These are phyloP conservation scores for Drosophila pseudotakahashii DNA, from an alignment of 2,888 invertebrate species.

Conservation along the genomic window DNA sequence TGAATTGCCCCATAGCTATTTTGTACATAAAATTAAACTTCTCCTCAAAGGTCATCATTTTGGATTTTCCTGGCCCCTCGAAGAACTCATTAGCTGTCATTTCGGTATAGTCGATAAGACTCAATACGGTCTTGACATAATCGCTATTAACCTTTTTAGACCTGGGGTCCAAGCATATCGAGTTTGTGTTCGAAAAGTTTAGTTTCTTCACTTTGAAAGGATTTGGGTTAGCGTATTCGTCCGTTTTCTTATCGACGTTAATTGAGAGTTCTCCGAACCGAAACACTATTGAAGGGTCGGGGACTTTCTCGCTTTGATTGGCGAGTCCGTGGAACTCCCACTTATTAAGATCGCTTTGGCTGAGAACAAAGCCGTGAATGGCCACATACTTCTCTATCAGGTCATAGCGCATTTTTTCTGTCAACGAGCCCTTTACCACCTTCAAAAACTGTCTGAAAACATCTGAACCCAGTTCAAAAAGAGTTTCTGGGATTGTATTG, in stretches of 20 bases:
- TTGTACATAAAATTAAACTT: conserved; percentile 27
- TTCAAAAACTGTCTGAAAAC: conserved; percentile 11
- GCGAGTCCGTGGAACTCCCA: conserved; percentile 9
- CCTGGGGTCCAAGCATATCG: conserved; percentile 4
- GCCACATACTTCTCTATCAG: conserved; percentile 10
- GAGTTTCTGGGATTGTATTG: not conserved
- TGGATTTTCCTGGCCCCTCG: conserved; percentile 32
- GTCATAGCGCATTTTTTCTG: not conserved
- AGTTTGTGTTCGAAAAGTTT: not conserved
- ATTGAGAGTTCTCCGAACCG: too few species aligned
- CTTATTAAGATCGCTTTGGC: not conserved
- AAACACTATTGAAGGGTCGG: not conserved
- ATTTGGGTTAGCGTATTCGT: conserved; percentile 15
- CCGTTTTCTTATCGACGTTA: not conserved
- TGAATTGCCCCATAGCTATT: not conserved
- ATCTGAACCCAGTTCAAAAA: conserved; percentile 5
- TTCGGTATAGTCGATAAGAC: not conserved
- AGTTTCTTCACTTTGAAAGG: conserved; percentile 7
- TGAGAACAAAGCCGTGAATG: conserved; percentile 12
- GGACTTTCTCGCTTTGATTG: not conserved
- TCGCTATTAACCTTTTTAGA: conserved; percentile 3
- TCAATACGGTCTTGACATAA: conserved; percentile 7
- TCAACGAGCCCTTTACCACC: fast-evolving
- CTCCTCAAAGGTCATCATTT: not conserved
- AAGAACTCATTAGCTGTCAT: conserved; percentile 11